Base-by-base conservation (phyloP, 2,888 invertebrate species). In the Taphrorychus bicolor region DNA sequence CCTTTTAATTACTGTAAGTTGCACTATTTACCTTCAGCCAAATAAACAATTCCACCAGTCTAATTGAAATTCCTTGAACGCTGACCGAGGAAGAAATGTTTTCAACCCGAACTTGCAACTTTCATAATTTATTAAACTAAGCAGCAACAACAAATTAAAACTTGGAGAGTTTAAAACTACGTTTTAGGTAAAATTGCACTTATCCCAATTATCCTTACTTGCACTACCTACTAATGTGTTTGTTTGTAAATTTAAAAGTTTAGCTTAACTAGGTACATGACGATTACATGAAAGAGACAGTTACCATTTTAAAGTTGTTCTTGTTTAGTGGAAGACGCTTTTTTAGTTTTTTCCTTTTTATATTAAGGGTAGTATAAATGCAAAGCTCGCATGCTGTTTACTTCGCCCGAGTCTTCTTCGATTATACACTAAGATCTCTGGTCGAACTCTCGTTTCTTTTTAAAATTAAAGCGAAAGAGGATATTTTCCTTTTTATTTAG, bases 331-430 rank as follows among this genome's bases (percentile, higher is more conserved):
- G 45, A 18, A 18, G 7, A 32, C 5, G 40, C 9, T 32, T n/a
- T 11, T 18, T 14, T 2, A 18, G 5, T 45, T 45, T 45, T 45
- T 45, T 45, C 14, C 14, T 14, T 16, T n/a, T 11, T 5, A n/a
- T 17, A 45, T 41, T 63, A 58, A 18, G n/a, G 53, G 54, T 22
- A 56, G 48, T 57, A 58, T 69, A 69, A 66, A 69, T 59, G 56
- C 65, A 57, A 24, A 53, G 61, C 59, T 53, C 32, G 54, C 11
- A 3, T 14, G 16, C 45, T 45, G 18, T 45, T 45, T n/a, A 45
- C 45, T 45, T 14, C 11, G 18, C 45, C 7, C 18, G 45, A 45
- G 14, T 17, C 45, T 18, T 45, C 45, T n/a, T n/a, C n/a, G n/a
- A n/a, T n/a, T n/a, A n/a, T n/a, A n/a, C n/a, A n/a, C n/a, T n/a